Conservation (phyloP, 2,797 vertebrate species). For the Gadopsis marmoratus region DNA sequence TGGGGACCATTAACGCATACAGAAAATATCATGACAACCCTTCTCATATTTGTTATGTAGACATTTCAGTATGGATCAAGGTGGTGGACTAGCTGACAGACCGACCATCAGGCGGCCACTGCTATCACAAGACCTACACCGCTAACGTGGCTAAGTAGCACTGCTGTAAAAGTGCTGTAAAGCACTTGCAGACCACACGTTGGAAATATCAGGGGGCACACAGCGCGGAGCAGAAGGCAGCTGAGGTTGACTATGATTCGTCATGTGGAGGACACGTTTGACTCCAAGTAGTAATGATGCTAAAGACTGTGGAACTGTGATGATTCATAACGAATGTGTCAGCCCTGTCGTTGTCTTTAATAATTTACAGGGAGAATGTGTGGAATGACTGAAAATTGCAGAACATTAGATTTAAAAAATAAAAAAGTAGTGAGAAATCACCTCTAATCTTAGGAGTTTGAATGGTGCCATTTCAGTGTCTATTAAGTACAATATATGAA, state of each 20-base stretch:
- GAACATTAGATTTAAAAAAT: slow-evolving; percentile 17
- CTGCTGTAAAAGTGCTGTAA: no score
- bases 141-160: background rate
- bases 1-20: background rate
- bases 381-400: slow-evolving; percentile 28
- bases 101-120: no score
- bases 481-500: slow-evolving; percentile 24
- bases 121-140: background rate
- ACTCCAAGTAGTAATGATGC: slow-evolving; percentile 8
- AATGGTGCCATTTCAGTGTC: slow-evolving; percentile 17
- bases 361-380: slow-evolving; percentile 10
- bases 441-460: slow-evolving; percentile 16
- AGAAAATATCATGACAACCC: background rate
- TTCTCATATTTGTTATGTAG: background rate
- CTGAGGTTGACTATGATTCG: background rate
- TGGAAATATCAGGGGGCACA: background rate
- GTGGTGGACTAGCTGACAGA: background rate
- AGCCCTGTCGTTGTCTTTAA: slow-evolving; percentile 31
- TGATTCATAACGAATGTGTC: slow-evolving; percentile 28
- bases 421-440: slow-evolving; percentile 15
- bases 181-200: background rate
- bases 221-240: background rate
- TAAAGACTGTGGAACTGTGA: slow-evolving; percentile 1
- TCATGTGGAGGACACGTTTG: background rate
- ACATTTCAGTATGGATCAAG: background rate